Conservation (phyloP, 1,140 invertebrate species). For the Bombus pyrosoma region DNA sequence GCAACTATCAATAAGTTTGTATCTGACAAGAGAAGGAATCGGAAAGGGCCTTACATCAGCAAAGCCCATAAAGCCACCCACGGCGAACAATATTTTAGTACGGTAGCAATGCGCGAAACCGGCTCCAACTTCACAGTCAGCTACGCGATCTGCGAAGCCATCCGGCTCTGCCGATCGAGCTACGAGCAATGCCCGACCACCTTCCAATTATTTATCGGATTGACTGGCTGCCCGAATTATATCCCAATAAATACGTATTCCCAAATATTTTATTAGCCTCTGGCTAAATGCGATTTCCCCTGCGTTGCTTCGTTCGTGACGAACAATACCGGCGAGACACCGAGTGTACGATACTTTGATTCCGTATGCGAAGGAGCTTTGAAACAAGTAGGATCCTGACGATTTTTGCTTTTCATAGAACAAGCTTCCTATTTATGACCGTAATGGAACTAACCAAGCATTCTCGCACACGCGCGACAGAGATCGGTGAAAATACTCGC, state of each 20-base stretch:
- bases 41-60: conserved; percentile 71
- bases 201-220: conserved; percentile 75
- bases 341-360: too few relatives aligned
- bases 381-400: too few relatives aligned
- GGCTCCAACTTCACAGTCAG: conserved; percentile 58
- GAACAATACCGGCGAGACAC: neutral
- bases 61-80: conserved; percentile 78
- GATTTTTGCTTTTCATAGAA: too few relatives aligned
- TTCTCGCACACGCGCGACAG: conserved; percentile 31
- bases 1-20: conserved; percentile 75
- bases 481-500: conserved; percentile 61
- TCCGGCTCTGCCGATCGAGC: conserved; percentile 39
- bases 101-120: conserved; percentile 77
- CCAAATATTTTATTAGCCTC: conserved; percentile 66
- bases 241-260: conserved; percentile 61
- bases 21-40: conserved; percentile 77
- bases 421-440: conserved; percentile 6
- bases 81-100: conserved; percentile 79
- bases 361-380: too few relatives aligned
- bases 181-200: conserved; percentile 49
- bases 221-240: conserved; percentile 63
- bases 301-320: neutral
- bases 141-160: conserved; percentile 41
- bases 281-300: neutral
- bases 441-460: neutral